Evolutionary conservation across 53 echinoderm and acorn worm genomes (phyloP), one percentile per base, ranked within the genome.

Genomic region (Echinarachnius parma): DNA sequence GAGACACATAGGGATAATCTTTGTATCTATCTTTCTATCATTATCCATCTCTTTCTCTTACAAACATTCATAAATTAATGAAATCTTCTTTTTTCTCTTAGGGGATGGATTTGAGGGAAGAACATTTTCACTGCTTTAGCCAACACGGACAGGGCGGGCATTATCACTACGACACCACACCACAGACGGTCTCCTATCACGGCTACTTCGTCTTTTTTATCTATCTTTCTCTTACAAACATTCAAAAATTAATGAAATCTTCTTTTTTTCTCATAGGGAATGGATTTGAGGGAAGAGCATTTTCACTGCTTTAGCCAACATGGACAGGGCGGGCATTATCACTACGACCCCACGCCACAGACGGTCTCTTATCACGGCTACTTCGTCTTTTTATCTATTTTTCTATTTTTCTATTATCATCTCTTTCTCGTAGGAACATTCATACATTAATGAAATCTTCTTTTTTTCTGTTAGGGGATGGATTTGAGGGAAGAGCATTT

Each of bases 151-250:
- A 85, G 4, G 91, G 96, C 4, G 96, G 96, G 9, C 96, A 96
- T 64, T 96, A 96, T 75, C 96, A 96, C 62, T 83, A 96, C 72
- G 96, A 96, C 79, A 79, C 82, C 72, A 96, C 91, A 33, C 91
- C 91, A 1, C 82, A 96, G 16, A 85, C 85, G 2, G 86, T 91
- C 21, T 78, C 67, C 53, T 96, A 96, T 78, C 44, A 74, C 24
- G 96, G 91, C 10, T 96, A 91, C 59, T 96, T 85, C 50, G 60
- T n/a, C n/a, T n/a, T n/a, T n/a, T n/a, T n/a, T n/a, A n/a, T n/a
- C n/a, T n/a, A n/a, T n/a, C n/a, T n/a, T n/a, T n/a, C n/a, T n/a
- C n/a, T n/a, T n/a, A n/a, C n/a, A n/a, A n/a, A n/a, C n/a, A n/a
- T n/a, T n/a, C n/a, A n/a, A n/a, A n/a, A n/a, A n/a, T n/a, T n/a